Conservation (phyloP, 2,888 invertebrate genomes). For the Tetranychus truncatus region DNA sequence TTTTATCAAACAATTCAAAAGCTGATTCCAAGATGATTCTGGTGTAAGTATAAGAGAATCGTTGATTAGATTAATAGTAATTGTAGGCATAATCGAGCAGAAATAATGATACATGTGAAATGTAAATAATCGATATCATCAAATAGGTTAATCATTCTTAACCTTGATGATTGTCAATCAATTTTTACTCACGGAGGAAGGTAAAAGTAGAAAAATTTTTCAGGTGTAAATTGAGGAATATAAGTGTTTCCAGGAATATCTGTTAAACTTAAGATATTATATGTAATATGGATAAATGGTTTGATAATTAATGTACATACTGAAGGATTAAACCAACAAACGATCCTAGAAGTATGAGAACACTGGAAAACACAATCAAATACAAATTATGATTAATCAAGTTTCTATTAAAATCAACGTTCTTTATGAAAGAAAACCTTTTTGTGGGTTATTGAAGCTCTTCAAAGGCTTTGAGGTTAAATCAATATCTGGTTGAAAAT, state of each 20-base stretch:
- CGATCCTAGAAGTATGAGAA: slow-evolving; percentile 11
- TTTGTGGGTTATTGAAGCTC: too few relatives aligned
- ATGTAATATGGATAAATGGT: not conserved
- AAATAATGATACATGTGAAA: too few relatives aligned
- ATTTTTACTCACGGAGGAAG: slow-evolving; percentile 38
- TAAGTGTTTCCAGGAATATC: not conserved
- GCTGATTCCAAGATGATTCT: slow-evolving; percentile 40
- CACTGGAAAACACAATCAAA: not conserved
- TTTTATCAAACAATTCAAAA: slow-evolving; percentile 39
- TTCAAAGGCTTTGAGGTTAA: too few relatives aligned
- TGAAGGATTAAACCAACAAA: slow-evolving; percentile 5
- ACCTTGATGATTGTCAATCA: not conserved
- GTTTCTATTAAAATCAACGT: not conserved
- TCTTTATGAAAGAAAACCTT: too few relatives aligned
- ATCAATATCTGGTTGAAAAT: too few relatives aligned
- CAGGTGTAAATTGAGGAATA: slow-evolving; percentile 31
- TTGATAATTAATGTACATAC: not conserved
- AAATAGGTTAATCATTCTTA: too few relatives aligned
- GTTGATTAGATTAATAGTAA: not conserved
- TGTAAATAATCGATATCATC: too few relatives aligned
- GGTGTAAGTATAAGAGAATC: not conserved
- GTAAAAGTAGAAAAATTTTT: slow-evolving; percentile 38
- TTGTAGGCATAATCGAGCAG: not conserved
- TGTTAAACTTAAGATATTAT: not conserved
- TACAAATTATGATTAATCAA: not conserved